phyloP scores from a whole-genome alignment of 2,888 invertebrate genomes.

The Morpho deidamia region DNA sequence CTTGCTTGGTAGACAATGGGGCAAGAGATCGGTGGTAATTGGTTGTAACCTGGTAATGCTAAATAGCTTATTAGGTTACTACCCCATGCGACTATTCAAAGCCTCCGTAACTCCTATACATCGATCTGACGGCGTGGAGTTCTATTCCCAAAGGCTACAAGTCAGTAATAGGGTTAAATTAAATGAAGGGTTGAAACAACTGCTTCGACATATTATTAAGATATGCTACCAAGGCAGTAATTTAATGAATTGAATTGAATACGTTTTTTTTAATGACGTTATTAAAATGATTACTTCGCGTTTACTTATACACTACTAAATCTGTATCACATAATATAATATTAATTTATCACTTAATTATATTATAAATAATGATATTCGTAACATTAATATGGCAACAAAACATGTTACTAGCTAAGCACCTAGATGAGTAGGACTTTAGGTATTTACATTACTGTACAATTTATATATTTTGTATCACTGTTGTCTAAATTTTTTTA shows the following conservation, averaged over 20 bases:
- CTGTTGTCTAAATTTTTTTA: slow-evolving; percentile 21
- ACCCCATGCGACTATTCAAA: too few species aligned
- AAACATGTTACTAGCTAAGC: slow-evolving; percentile 74
- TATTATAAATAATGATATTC: slow-evolving; percentile 73
- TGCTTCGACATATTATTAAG: too few species aligned
- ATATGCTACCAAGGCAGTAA: too few species aligned
- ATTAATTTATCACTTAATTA: slow-evolving; percentile 69
- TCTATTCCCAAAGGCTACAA: too few species aligned
- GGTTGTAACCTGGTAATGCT: too few species aligned
- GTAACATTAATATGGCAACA: slow-evolving; percentile 77
- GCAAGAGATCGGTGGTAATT: too few species aligned
- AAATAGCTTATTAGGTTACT: too few species aligned
- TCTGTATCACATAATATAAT: slow-evolving; percentile 70
- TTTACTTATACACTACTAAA: slow-evolving; percentile 45
- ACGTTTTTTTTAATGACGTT: not conserved
- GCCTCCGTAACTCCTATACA: too few species aligned
- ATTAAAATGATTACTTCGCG: slow-evolving; percentile 18
- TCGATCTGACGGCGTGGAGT: too few species aligned
- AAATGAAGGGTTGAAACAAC: too few species aligned
- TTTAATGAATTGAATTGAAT: not conserved
- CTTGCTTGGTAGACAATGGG: too few species aligned
- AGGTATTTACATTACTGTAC: slow-evolving; percentile 72
- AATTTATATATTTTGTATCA: slow-evolving; percentile 32
- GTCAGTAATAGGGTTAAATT: too few species aligned
- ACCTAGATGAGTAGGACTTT: slow-evolving; percentile 67